Percentiles rank a stretch among this genome's conserved stretches.
These are phyloP conservation scores for Eupithecia inturbata DNA, from an alignment of 2,888 invertebrate genomes.

Conservation along the genomic window DNA sequence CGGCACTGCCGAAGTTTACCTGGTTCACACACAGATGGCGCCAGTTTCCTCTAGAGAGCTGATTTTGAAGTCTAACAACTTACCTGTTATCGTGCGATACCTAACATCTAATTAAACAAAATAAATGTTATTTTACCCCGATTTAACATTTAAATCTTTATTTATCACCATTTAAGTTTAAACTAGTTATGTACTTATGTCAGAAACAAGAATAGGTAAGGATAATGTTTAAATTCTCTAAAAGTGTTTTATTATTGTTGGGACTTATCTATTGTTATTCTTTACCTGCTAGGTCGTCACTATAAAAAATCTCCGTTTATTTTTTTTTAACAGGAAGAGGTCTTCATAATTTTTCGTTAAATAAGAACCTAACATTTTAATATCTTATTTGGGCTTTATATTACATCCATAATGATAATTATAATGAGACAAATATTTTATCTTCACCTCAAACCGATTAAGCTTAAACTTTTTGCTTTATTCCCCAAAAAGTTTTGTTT, in stretches of 20 bases:
- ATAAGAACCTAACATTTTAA: background rate
- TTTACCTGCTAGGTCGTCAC: background rate
- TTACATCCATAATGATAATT: background rate
- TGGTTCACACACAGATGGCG: slow-evolving; percentile 1
- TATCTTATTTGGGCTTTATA: background rate
- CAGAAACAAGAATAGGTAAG: background rate
- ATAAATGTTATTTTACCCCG: background rate
- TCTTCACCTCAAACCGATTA: background rate
- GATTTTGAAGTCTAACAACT: background rate
- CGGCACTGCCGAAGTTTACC: background rate
- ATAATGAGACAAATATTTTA: background rate
- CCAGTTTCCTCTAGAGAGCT: background rate
- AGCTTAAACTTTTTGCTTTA: background rate
- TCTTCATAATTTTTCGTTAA: no score
- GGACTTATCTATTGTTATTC: background rate
- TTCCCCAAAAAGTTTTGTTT: background rate
- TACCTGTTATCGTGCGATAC: background rate
- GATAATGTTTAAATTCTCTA: background rate
- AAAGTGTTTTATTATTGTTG: background rate
- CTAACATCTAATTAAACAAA: background rate
- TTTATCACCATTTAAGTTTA: background rate
- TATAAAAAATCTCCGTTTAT: background rate
- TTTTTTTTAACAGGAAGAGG: no score
- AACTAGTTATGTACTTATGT: background rate
- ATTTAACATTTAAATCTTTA: background rate